Base-by-base conservation (phyloP, 1,140 invertebrate species). In the Aphidius gifuensis region DNA sequence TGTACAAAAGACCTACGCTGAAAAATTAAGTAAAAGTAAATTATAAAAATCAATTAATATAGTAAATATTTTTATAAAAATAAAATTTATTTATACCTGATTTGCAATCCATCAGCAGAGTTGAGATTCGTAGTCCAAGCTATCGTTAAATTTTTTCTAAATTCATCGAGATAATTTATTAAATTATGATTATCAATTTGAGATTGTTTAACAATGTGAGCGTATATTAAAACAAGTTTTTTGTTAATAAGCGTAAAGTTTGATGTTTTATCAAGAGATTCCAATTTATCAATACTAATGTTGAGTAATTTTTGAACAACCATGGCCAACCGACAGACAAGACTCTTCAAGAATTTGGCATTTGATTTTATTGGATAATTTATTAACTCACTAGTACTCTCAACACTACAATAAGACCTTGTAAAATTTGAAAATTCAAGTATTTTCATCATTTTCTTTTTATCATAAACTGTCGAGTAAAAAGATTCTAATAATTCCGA, bases 1-100 rank as follows among this genome's bases (percentile, higher is more conserved):
- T 78, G 62, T 76, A 79, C 56, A 77, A 49, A 42, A 71, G 61
- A 66, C 76, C 77, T 71, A 79, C 70, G 71, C 76, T 78, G 71
- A 68, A 77, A 70, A 75, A 68, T 70, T 59, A 21, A 49, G 72
- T 57, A 21, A 9, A 60, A 55, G 11, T 42, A 64, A 32, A 32
- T 32, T 32, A 32, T 32, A 32, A 32, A 32, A 32, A 32, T 32
- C 58, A 61, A 64, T 70, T 48, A 65, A 40, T 54, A 16, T 46
- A 66, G 16, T 64, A 64, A 60, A 46, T 3, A 43, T 16, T 42
- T 6, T 1, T 50, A 49, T 21, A 1, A 53, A 51, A 54, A 7
- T 9, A n/a, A 32, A 49, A 58, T 53, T 38, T 40, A 58, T 40
- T 56, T 16, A 64, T 72, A 78, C 77, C 77, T 74, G 61, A 76